Evolutionary conservation across 2,888 invertebrate genomes (phyloP).

Genomic region (Steinernema carpocapsae): DNA sequence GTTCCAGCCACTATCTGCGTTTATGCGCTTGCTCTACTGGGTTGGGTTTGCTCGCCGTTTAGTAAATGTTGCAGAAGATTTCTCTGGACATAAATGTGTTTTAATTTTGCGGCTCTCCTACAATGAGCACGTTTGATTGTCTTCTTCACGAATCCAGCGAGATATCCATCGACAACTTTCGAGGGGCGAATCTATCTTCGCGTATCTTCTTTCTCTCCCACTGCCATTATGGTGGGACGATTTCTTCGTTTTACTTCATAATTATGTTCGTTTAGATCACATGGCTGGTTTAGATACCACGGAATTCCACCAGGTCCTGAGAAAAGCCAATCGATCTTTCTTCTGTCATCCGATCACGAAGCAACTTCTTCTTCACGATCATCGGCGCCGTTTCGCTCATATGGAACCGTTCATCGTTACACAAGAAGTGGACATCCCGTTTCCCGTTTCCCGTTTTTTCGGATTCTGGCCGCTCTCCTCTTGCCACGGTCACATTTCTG

Average conservation of each 20-base stretch:
- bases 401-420: neutral
- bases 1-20: too few species aligned
- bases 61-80: too few species aligned
- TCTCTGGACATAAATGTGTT: too few species aligned
- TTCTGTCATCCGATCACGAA: conserved; percentile 21
- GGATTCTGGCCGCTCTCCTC: neutral
- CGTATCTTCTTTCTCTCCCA: conserved; percentile 18
- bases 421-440: neutral
- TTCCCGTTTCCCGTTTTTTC: neutral
- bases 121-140: neutral
- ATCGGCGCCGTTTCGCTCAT: neutral
- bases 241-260: neutral
- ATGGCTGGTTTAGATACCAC: neutral
- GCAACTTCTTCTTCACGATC: conserved; percentile 17
- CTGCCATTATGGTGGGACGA: neutral
- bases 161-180: conserved; percentile 7
- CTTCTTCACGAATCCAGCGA: neutral
- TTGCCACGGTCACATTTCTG: conserved; percentile 2
- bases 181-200: neutral
- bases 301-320: neutral
- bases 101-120: too few species aligned
- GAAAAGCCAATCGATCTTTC: neutral
- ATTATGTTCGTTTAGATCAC: neutral
- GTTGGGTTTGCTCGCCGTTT: too few species aligned
- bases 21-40: too few species aligned